Conservation (phyloP, 2,797 vertebrate genomes). For the Pyrocephalus nanus region DNA sequence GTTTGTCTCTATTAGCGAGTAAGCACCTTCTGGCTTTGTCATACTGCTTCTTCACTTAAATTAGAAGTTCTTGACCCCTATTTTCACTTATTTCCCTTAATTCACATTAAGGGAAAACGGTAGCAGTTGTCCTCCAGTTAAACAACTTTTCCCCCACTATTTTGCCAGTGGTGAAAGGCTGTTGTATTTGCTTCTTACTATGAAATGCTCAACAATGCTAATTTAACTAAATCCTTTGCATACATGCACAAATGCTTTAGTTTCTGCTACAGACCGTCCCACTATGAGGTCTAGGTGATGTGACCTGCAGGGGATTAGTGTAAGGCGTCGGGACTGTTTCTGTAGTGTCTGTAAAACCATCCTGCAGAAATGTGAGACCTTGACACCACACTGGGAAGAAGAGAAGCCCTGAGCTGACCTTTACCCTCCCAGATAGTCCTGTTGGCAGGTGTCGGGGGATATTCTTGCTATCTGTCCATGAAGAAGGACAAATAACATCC, state of each 20-base stretch:
- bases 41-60: neutral
- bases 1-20: neutral
- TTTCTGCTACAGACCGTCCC: neutral
- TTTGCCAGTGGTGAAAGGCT: neutral
- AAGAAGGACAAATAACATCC: conserved; percentile 28
- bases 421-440: conserved; percentile 24
- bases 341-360: neutral
- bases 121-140: neutral
- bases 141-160: neutral
- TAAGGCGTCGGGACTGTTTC: neutral
- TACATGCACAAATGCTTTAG: neutral
- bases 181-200: neutral
- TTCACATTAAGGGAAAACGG: neutral
- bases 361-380: conserved; percentile 28
- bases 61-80: neutral
- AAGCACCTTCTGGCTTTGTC: neutral
- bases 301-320: conserved; percentile 6
- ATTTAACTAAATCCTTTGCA: neutral
- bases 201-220: neutral
- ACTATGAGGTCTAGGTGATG: neutral
- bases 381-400: conserved; percentile 15
- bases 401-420: conserved; percentile 37
- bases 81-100: neutral
- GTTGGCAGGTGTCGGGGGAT: conserved; percentile 13
- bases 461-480: neutral